Percentiles rank a stretch among this genome's conserved stretches.
Evolutionary conservation across 2,888 invertebrate genomes (phyloP).

Genomic region (Carterocephalus palaemon): DNA sequence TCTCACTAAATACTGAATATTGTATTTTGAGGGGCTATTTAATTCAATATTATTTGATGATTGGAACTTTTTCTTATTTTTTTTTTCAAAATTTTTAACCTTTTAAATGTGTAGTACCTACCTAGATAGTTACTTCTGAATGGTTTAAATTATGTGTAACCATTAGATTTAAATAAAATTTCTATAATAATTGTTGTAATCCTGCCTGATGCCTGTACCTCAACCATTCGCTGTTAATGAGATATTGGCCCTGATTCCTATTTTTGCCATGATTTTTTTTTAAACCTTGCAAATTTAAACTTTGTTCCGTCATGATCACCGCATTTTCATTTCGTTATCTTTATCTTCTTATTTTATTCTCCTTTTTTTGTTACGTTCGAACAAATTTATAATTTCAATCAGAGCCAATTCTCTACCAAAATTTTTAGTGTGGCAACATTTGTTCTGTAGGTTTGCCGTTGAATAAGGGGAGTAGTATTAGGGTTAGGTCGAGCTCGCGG

Average conservation of each 20-base stretch:
- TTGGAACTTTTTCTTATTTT: neutral
- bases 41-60: neutral
- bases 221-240: slow-evolving; percentile 34
- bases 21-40: neutral
- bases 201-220: slow-evolving; percentile 68
- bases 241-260: slow-evolving; percentile 32
- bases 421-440: slow-evolving; percentile 43
- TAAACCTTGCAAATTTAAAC: too few species aligned
- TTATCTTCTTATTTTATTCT: too few species aligned
- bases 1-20: too few species aligned
- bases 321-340: too few species aligned
- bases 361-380: too few species aligned
- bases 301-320: too few species aligned
- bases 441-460: slow-evolving; percentile 82
- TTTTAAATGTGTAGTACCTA: slow-evolving; percentile 28
- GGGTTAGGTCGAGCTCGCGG: slow-evolving; percentile 76
- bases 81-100: neutral
- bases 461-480: slow-evolving; percentile 80
- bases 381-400: too few species aligned
- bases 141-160: slow-evolving; percentile 9
- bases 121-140: slow-evolving; percentile 17
- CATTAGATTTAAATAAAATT: slow-evolving; percentile 7
- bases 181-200: slow-evolving; percentile 44
- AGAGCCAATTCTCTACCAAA: slow-evolving; percentile 30
- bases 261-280: slow-evolving; percentile 29